Evolutionary conservation across 2,113 vertebrate species (phyloP), one percentile per base, ranked within the genome.

Genomic region (Miniopterus natalensis): DNA sequence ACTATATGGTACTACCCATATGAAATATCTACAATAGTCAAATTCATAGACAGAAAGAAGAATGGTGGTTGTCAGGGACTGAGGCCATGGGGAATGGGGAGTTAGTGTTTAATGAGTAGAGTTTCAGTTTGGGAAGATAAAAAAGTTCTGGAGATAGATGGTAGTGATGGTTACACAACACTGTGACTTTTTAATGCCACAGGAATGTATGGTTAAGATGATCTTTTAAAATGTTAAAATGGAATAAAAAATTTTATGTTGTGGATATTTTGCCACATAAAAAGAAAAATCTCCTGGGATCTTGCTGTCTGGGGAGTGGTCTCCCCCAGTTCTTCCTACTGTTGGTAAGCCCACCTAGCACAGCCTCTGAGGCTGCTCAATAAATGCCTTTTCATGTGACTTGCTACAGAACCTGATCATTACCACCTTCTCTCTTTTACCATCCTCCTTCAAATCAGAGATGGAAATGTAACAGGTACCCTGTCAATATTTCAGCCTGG

Each of bases 231-330:
- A 80, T 77, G 29, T 77, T 53, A n/a, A 53, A 75, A 31, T 51
- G 61, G 53, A 83, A 49, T 63, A 23, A 23, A n/a, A 74, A 88
- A 66, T 88, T 63, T 90, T 55, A 81, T 59, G 13, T 65, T 65
- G 53, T 40, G 12, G 63, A 59, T 40, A 51, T 83, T 96, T 92
- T 88, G 74, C 18, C 59, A 75, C 45, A 85, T 59, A 55, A 83
- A 95, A 75, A 93, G 31, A 90, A 89, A 80, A 59, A n/a, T 61
- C n/a, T 88, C 87, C 47, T 68, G 68, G 15, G 65, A 80, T 70
- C 45, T 57, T 40, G 47, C 88, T 89, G 70, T 55, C 79, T 23
- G 42, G 15, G 27, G 51, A 77, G 40, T 20, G 12, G 25, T 66
- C 29, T 86, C 61, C 75, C 42, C 15, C n/a, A 23, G 18, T 73